Evolutionary conservation across 1,140 invertebrate genomes (phyloP).

Genomic region (Neotoxoptera formosana): DNA sequence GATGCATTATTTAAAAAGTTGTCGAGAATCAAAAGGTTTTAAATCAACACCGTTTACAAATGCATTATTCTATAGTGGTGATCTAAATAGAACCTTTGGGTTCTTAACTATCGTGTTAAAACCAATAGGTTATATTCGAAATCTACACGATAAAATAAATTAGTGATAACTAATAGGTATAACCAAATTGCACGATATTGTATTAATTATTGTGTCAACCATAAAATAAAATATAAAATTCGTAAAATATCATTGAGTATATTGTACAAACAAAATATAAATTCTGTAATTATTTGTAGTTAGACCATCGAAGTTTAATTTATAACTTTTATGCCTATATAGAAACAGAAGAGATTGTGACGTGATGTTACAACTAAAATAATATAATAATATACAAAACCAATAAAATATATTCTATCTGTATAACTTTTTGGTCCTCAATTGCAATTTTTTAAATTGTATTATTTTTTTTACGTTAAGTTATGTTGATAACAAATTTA

Average conservation of each 20-base stretch:
- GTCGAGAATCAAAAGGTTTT: neutral
- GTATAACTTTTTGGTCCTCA: neutral
- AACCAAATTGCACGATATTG: neutral
- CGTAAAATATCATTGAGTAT: neutral
- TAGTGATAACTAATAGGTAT: neutral
- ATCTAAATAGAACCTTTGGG: too few species aligned
- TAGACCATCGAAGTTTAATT: neutral
- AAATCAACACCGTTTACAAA: neutral
- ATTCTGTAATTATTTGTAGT: too few species aligned
- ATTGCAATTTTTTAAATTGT: neutral
- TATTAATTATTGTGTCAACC: neutral
- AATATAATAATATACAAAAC: too few species aligned
- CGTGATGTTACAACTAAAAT: too few species aligned
- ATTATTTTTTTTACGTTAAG: neutral
- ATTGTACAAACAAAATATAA: neutral
- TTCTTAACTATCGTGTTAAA: too few species aligned
- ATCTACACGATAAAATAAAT: neutral
- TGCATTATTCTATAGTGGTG: too few species aligned
- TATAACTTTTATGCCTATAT: too few species aligned
- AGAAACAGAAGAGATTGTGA: too few species aligned
- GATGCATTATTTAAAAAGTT: neutral
- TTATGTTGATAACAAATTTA: neutral
- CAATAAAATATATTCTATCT: neutral
- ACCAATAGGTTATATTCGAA: too few species aligned
- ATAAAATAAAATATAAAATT: neutral